Base-by-base conservation (phyloP, 2,113 vertebrate species). In the Paratilapia polleni region DNA sequence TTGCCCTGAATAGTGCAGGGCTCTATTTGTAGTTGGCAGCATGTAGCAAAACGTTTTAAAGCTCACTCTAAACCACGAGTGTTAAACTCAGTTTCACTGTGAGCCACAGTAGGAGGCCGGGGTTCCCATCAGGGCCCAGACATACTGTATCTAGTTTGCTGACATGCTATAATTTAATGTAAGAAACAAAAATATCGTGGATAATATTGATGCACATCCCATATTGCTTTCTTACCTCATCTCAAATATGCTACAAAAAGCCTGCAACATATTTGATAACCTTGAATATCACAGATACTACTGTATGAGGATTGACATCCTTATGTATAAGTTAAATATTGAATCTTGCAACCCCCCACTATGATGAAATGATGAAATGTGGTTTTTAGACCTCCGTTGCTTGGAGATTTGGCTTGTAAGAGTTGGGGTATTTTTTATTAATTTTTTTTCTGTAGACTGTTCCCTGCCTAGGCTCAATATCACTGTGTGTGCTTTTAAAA, bases 101-200 rank as follows among this genome's bases (percentile, higher is more conserved):
- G 14, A 15, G 14, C 43, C 63, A 24, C 17, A 17, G 36, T 0
- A 14, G 43, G 63, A 47, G 22, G 47, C 5, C n/a, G 38, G 38
- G 22, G 38, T 6, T 68, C 63, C 13, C 63, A 47, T 68, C 1
- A 0, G 0, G 43, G 43, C 11, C 13, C 43, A 47, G 1, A 43
- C 38, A 26, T 0, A 68, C 0, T 47, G 14, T 26, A 0, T 68
- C n/a, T 68, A 68, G 47, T 68, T 5, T 15, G 2, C 15, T 68
- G 8, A 47, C 64, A 47, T 47, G 64, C 38, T 47, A 1, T 68
- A 26, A 26, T 68, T 43, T 68, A 26, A 26, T 26, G 13, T 26
- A 9, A 43, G 36, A 66, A 43, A 17, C 47, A 49, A 17, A 49
- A 4, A 2, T 0, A 43, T 17, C 0, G 1, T 49, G 0, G 41